Evolutionary conservation across 1,140 invertebrate genomes (phyloP), one percentile per base, ranked within the genome.

Genomic region (Procambarus clarkii): DNA sequence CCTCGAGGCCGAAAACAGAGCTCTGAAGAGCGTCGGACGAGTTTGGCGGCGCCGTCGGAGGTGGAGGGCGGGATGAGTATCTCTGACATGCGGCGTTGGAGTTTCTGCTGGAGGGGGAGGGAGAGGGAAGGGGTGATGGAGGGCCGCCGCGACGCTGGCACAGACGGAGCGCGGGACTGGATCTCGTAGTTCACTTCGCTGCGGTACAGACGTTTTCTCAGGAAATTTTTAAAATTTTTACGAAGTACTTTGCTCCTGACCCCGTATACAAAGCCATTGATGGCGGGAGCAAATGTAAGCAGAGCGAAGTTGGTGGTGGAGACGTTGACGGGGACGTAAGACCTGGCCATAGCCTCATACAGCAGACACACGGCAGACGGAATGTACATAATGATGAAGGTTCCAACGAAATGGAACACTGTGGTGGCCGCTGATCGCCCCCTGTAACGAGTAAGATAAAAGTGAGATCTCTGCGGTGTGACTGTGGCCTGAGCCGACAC

Each of bases 401-500:
- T 97, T 50, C 96, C 96, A 21, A 97, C 94, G 11, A 97, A 95
- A 93, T 97, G 96, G 85, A 97, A 95, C 88, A 97, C 96, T 83
- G 96, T 96, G 71, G 96, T 96, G 18, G 97, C 95, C 2, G 97
- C 96, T 92, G 96, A 96, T 54, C 96, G 95, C 83, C 96, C 95
- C 82, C 95, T 95, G 60, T 96, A 95, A 89, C 95, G 94, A 71
- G 95, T 95, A 13, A 93, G 96, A 58, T 93, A 92, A 93, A 96
- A 96, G 21, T 97, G 97, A 93, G 97, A 97, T 76, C 96, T 94
- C 93, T 97, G 97, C 93, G 97, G 97, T 0, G 97, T 97, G 92
- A 97, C 97, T 11, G 97, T 97, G 69, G 97, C 97, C 94, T 97
- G 97, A 2, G 97, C 97, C 4, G 97, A 97, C 64, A 97, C 94